Evolutionary conservation across 1,140 invertebrate genomes (phyloP).

Genomic region (Proctacanthus coquilletti): DNA sequence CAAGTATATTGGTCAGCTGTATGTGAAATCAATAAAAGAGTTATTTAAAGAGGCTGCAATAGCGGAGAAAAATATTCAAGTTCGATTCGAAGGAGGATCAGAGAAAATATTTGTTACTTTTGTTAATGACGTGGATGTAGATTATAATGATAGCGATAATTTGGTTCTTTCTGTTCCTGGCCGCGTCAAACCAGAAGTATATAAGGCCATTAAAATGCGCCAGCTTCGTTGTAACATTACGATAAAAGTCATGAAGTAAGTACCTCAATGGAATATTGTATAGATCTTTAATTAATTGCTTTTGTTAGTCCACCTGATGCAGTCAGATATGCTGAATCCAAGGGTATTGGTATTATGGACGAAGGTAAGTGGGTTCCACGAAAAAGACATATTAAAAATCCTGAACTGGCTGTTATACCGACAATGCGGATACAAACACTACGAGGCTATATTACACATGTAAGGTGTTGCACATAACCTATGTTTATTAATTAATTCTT

Average conservation of each 20-base stretch:
- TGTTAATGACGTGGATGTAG: conserved; percentile 17
- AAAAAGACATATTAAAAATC: conserved; percentile 10
- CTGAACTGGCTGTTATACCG: conserved; percentile 19
- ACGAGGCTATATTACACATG: conserved; percentile 17
- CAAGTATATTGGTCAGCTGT: conserved; percentile 56
- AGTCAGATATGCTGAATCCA: conserved; percentile 15
- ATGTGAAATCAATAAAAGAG: conserved; percentile 41
- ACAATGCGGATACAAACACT: conserved; percentile 17
- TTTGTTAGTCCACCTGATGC: conserved; percentile 10
- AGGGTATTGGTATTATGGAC: conserved; percentile 12
- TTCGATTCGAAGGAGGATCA: conserved; percentile 41
- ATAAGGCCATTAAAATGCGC: conserved; percentile 60
- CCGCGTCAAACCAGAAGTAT: conserved; percentile 51
- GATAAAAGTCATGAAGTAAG: conserved; percentile 33
- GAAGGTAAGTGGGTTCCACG: conserved; percentile 18
- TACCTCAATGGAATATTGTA: neutral
- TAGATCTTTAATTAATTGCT: neutral
- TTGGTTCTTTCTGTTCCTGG: conserved; percentile 32
- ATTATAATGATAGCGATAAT: conserved; percentile 2
- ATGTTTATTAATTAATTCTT: neutral
- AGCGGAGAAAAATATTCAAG: conserved; percentile 32
- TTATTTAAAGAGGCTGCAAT: conserved; percentile 31
- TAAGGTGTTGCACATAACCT: conserved; percentile 7
- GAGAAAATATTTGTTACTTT: conserved; percentile 46
- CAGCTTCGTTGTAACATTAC: conserved; percentile 33